Percentiles rank a stretch among this genome's conserved stretches.
Evolutionary conservation across 53 echinoderm and acorn worm genomes (phyloP).

Genomic region (Apostichopus leukothele): DNA sequence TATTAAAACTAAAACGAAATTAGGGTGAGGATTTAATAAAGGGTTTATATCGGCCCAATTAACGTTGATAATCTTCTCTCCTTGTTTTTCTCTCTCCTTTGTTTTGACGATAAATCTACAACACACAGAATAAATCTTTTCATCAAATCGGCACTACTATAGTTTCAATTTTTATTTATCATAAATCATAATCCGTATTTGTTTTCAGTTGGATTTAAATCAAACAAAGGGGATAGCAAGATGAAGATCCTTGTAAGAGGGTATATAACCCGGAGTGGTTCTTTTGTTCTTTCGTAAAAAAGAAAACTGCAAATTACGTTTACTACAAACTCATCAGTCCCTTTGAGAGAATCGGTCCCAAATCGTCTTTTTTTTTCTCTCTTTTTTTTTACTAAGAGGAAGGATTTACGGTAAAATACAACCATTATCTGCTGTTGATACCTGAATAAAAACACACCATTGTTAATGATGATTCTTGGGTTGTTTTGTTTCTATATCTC

Average conservation of each 20-base stretch:
- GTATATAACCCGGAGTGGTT: neutral
- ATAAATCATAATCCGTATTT: neutral
- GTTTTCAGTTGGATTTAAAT: neutral
- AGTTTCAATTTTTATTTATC: neutral
- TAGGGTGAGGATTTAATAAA: too few relatives aligned
- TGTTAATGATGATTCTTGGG: neutral
- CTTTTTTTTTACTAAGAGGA: neutral
- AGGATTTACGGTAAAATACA: neutral
- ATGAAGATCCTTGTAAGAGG: neutral
- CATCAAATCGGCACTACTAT: neutral
- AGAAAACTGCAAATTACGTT: neutral
- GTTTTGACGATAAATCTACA: too few relatives aligned
- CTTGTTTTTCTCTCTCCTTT: too few relatives aligned
- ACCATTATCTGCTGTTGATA: constrained; percentile 31
- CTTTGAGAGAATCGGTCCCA: neutral
- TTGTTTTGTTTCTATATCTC: constrained; percentile 2
- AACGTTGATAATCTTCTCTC: neutral
- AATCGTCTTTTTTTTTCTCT: neutral
- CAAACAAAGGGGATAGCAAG: neutral
- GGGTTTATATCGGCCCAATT: neutral
- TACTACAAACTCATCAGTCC: neutral
- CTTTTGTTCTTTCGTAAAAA: too few relatives aligned
- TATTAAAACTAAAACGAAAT: too few relatives aligned
- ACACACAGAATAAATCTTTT: too few relatives aligned
- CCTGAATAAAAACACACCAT: constrained; percentile 5